phyloP scores from a whole-genome alignment of 92 coral and sea anemone species.

The Phenganax stokvisi region DNA sequence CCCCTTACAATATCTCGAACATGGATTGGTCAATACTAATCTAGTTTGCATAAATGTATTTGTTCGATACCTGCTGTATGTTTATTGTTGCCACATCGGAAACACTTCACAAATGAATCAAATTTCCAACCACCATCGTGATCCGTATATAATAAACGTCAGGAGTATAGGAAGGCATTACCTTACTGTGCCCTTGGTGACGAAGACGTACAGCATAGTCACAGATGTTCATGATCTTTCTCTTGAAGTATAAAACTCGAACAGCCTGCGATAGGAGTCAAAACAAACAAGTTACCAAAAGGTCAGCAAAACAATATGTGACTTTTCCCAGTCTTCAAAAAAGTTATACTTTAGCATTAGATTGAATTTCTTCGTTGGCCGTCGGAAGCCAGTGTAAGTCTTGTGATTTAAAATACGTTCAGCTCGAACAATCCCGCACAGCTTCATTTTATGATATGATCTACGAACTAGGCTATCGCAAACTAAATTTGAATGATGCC shows the following conservation, averaged over 20 bases:
- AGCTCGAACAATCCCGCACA: not conserved
- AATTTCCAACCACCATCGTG: not conserved
- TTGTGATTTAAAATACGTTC: not conserved
- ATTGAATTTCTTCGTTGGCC: no score
- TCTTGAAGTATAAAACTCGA: not conserved
- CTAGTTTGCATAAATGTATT: slow-evolving; percentile 13
- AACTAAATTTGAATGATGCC: not conserved
- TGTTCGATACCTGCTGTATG: not conserved
- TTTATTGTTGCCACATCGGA: slow-evolving; percentile 1
- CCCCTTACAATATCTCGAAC: not conserved
- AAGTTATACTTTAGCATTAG: not conserved
- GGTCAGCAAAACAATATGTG: not conserved
- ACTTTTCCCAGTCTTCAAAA: not conserved
- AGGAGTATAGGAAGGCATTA: not conserved
- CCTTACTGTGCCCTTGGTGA: not conserved
- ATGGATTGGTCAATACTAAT: slow-evolving; percentile 13
- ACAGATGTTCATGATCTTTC: not conserved
- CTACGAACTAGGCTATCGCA: not conserved
- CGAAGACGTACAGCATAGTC: not conserved
- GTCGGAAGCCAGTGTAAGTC: slow-evolving; percentile 1
- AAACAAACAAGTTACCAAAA: not conserved
- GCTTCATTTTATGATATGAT: not conserved
- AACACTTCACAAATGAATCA: not conserved
- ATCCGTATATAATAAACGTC: not conserved
- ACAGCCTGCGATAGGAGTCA: not conserved